Evolutionary conservation across 2,888 invertebrate species (phyloP).

Genomic region (Gymnosoma rotundatum): DNA sequence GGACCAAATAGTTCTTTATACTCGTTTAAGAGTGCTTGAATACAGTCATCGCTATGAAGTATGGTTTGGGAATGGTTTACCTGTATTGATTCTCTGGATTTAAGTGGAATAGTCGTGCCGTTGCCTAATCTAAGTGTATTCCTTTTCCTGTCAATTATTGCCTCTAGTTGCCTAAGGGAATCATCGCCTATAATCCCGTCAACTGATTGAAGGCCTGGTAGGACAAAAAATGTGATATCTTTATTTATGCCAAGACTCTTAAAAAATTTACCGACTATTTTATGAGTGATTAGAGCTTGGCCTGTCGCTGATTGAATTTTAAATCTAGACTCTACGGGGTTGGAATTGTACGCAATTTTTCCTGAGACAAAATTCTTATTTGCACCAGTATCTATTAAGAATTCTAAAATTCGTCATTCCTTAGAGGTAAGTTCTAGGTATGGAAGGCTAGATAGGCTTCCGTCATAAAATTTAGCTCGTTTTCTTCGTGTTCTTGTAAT

Average conservation of each 20-base stretch:
- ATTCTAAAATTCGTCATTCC: slow-evolving; percentile 50
- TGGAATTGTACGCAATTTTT: slow-evolving; percentile 12
- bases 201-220: slow-evolving; percentile 26
- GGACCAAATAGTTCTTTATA: no score
- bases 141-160: slow-evolving; percentile 25
- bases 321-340: slow-evolving; percentile 2
- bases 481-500: not conserved
- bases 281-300: not conserved
- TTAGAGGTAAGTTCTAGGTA: slow-evolving; percentile 47
- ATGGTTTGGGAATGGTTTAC: slow-evolving; percentile 3
- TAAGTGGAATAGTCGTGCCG: not conserved
- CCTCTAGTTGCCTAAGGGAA: slow-evolving; percentile 15
- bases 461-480: slow-evolving; percentile 66
- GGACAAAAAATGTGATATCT: slow-evolving; percentile 13
- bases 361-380: slow-evolving; percentile 17
- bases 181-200: slow-evolving; percentile 42
- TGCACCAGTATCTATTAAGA: slow-evolving; percentile 40
- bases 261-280: slow-evolving; percentile 29
- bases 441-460: slow-evolving; percentile 61
- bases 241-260: not conserved
- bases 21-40: no score
- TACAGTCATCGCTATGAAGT: no score
- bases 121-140: not conserved
- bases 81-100: slow-evolving; percentile 5
- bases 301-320: slow-evolving; percentile 15